These are phyloP conservation scores for Colletes gigas DNA, from an alignment of 1,140 invertebrate genomes.

Conservation along the genomic window DNA sequence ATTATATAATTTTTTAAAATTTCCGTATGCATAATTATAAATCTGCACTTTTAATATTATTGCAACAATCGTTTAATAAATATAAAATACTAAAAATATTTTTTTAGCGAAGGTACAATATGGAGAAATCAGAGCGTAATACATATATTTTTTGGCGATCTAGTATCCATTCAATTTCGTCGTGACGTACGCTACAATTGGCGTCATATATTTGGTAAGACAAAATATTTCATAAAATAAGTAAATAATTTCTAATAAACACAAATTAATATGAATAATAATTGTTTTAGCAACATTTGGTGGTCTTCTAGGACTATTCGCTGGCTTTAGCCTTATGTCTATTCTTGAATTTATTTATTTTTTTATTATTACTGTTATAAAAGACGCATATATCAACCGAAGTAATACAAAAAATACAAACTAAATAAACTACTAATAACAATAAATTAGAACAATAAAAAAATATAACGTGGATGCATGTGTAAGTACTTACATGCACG, in stretches of 20 bases:
- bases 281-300: slow-evolving; percentile 85
- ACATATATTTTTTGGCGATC: slow-evolving; percentile 72
- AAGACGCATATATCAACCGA: slow-evolving; percentile 63
- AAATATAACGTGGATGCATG: too few relatives aligned
- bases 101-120: slow-evolving; percentile 39
- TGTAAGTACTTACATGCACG: too few relatives aligned
- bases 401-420: neutral
- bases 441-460: neutral
- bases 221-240: slow-evolving; percentile 8
- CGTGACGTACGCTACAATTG: slow-evolving; percentile 67
- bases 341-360: slow-evolving; percentile 85
- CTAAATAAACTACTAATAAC: neutral
- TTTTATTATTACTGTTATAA: slow-evolving; percentile 81
- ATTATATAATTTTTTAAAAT: too few relatives aligned
- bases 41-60: neutral
- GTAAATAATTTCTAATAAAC: neutral
- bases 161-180: slow-evolving; percentile 69
- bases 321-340: slow-evolving; percentile 86
- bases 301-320: slow-evolving; percentile 84
- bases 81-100: neutral
- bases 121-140: slow-evolving; percentile 62
- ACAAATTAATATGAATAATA: neutral
- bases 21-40: neutral
- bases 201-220: slow-evolving; percentile 72
- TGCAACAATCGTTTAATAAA: neutral